Conservation (phyloP, 2,888 invertebrate genomes). For the Glyphotaelius pellucidus region DNA sequence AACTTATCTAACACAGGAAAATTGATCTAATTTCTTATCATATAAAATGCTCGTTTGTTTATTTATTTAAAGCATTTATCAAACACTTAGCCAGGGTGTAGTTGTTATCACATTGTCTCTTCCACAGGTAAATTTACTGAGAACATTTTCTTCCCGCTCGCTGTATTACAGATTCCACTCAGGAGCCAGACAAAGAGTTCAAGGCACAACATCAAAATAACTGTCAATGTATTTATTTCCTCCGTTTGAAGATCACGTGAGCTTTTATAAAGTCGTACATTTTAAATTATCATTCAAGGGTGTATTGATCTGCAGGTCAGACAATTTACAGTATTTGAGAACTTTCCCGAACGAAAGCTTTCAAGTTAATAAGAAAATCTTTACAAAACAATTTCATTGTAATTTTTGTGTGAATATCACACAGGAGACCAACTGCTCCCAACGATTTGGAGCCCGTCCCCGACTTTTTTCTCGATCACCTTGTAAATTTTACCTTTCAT, state of each 20-base stretch:
- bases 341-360: too few relatives aligned
- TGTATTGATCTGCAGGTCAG: not conserved
- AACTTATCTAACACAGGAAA: too few relatives aligned
- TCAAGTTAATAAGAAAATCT: not conserved
- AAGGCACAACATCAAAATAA: not conserved
- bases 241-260: not conserved
- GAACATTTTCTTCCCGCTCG: not conserved
- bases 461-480: too few relatives aligned
- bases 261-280: not conserved
- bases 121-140: not conserved
- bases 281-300: not conserved
- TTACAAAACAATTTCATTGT: too few relatives aligned
- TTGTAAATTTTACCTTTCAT: too few relatives aligned
- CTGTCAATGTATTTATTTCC: not conserved
- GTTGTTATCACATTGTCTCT: not conserved
- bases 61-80: too few relatives aligned
- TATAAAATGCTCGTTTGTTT: too few relatives aligned
- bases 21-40: too few relatives aligned
- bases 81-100: too few relatives aligned
- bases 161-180: not conserved
- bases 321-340: not conserved
- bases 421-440: too few relatives aligned
- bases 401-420: too few relatives aligned
- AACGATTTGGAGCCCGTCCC: too few relatives aligned
- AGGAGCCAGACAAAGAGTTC: not conserved